Evolutionary conservation across 2,113 vertebrate species (phyloP).

Genomic region (Megaptera novaeangliae): DNA sequence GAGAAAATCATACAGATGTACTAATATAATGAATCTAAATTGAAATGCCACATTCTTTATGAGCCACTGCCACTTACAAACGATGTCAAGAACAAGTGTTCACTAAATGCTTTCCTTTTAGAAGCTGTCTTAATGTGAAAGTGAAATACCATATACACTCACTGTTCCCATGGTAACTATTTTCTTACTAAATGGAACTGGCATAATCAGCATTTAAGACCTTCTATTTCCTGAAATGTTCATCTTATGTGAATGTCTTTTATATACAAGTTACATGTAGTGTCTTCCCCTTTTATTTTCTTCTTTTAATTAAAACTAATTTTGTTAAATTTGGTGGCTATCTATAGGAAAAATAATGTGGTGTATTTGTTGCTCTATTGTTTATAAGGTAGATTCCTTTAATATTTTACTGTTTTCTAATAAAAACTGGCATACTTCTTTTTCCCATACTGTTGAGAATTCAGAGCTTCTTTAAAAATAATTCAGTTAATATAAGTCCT

Average conservation of each 20-base stretch:
- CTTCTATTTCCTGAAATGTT: constrained; percentile 74
- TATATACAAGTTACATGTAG: neutral
- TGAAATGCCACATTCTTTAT: neutral
- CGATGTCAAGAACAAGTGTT: constrained; percentile 53
- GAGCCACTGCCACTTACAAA: neutral
- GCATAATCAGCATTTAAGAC: constrained; percentile 76
- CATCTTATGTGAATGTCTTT: constrained; percentile 33
- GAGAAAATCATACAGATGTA: neutral
- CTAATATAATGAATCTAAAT: neutral
- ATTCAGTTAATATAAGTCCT: neutral
- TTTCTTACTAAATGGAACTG: constrained; percentile 80
- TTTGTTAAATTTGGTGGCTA: neutral
- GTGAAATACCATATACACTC: constrained; percentile 71
- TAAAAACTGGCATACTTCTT: neutral
- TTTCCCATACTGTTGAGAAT: neutral
- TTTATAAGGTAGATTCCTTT: neutral
- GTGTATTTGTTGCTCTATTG: neutral
- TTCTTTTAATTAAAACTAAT: constrained; percentile 25
- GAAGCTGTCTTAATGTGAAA: constrained; percentile 70
- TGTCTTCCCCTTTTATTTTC: neutral
- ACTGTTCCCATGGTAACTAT: constrained; percentile 81
- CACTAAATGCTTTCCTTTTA: constrained; percentile 62
- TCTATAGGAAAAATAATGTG: neutral
- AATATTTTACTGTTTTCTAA: neutral
- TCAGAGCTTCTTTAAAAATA: neutral